phyloP scores from a whole-genome alignment of 2,888 invertebrate genomes.

The Rhaphigaster nebulosa region DNA sequence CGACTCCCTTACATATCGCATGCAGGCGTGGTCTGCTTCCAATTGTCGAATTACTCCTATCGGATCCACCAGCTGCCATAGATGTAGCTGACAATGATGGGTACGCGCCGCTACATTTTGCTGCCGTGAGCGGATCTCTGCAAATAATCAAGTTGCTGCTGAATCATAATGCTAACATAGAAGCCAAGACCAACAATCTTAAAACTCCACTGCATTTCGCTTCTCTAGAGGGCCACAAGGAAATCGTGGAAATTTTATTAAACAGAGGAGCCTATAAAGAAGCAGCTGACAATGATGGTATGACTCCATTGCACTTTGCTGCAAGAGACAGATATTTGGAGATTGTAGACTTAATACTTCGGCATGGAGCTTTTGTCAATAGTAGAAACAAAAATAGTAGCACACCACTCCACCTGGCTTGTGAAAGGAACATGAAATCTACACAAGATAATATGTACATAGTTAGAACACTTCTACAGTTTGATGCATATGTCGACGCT shows the following conservation, averaged over 20 bases:
- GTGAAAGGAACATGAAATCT: background rate
- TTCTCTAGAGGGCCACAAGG: constrained; percentile 75
- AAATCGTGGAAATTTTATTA: constrained; percentile 70
- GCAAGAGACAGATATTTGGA: background rate
- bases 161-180: constrained; percentile 80
- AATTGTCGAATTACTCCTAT: background rate
- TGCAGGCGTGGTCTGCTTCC: background rate
- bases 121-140: constrained; percentile 84
- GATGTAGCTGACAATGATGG: background rate
- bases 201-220: constrained; percentile 80
- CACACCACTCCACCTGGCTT: background rate
- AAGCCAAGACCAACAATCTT: constrained; percentile 79
- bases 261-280: background rate
- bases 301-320: background rate
- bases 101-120: constrained; percentile 91
- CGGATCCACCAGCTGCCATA: background rate
- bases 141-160: constrained; percentile 79
- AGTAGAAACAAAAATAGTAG: background rate
- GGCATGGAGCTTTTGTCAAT: background rate
- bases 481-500: background rate
- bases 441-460: background rate
- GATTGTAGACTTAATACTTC: background rate
- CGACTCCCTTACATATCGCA: background rate
- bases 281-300: background rate
- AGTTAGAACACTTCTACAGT: background rate